Evolutionary conservation across 2,797 vertebrate species (phyloP).

Genomic region (Pangasius sanitwongsei): DNA sequence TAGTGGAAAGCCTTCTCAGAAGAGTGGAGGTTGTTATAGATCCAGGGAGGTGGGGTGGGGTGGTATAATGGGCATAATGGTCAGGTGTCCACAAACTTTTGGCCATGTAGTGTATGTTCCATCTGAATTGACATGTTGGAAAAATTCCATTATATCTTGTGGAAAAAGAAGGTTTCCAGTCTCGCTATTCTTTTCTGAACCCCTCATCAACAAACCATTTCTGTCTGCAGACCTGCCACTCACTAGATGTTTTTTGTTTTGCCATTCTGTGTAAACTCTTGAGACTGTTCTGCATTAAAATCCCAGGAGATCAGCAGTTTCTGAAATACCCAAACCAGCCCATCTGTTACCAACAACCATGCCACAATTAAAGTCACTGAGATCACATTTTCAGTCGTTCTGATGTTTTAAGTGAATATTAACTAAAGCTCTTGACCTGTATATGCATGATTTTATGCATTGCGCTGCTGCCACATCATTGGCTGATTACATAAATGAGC

Average conservation of each 20-base stretch:
- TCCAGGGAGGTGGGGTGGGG: no score
- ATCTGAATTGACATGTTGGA: neutral
- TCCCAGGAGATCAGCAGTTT: slow-evolving; percentile 1
- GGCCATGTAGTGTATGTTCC: neutral
- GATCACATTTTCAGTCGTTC: neutral
- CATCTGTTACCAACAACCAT: neutral
- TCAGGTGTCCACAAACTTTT: neutral
- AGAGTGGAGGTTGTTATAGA: neutral
- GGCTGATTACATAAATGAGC: neutral
- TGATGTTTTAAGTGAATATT: neutral
- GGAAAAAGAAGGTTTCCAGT: neutral
- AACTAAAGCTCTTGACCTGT: neutral
- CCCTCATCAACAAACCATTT: neutral
- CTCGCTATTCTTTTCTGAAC: neutral
- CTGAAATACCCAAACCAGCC: neutral
- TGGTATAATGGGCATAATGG: neutral
- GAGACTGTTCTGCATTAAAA: neutral
- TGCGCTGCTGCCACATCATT: neutral
- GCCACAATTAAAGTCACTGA: neutral
- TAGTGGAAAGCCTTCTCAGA: neutral
- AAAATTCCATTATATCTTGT: neutral
- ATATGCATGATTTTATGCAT: neutral
- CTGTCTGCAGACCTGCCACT: neutral
- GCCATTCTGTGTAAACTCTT: neutral
- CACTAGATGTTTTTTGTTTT: neutral